Base-by-base conservation (phyloP, 2,888 invertebrate genomes). In the Chrysolina americana region DNA sequence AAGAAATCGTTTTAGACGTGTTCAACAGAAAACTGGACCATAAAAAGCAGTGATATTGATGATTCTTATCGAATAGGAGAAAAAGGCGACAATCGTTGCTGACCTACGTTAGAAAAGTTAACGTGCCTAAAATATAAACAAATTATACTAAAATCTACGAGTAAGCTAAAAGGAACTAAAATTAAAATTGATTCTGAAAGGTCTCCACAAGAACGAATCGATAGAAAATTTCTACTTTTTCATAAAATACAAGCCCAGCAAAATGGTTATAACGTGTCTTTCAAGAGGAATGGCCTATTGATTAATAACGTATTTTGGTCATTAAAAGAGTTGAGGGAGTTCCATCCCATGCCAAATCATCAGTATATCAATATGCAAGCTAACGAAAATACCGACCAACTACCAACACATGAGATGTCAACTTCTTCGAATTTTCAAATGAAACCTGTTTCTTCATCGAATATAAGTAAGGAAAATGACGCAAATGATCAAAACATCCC, bases 1-100 rank as follows among this genome's bases (percentile, higher is more conserved):
- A 17, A 50, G 1, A 50, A 50, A 50, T 2, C 2, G 50, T 17
- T n/a, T 50, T 15, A 50, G 15, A 50, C 2, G 13, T 50, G 2
- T 17, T 50, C 50, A 50, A 15, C n/a, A 2, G n/a, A 5, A 17
- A 50, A 50, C 50, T 50, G n/a, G 15, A 2, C 50, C 6, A 8
- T 15, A 17, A 50, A 50, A 50, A 50, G 50, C n/a, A n/a, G n/a
- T 50, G n/a, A 50, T n/a, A 50, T 50, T n/a, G 50, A 50, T 8
- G 15, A 50, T 5, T 50, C 50, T 50, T 50, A 13, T 8, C 50
- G 50, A 50, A 50, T 50, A n/a, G 6, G 17, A 5, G 50, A 17
- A 50, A 50, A 15, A 50, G 8, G 13, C 17, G 17, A 3, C 2
- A 17, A 50, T 2, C 50, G 8, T 15, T 2, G 44, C 8, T 9